phyloP scores from a whole-genome alignment of 1,140 invertebrate genomes.

The Camponotus floridanus region DNA sequence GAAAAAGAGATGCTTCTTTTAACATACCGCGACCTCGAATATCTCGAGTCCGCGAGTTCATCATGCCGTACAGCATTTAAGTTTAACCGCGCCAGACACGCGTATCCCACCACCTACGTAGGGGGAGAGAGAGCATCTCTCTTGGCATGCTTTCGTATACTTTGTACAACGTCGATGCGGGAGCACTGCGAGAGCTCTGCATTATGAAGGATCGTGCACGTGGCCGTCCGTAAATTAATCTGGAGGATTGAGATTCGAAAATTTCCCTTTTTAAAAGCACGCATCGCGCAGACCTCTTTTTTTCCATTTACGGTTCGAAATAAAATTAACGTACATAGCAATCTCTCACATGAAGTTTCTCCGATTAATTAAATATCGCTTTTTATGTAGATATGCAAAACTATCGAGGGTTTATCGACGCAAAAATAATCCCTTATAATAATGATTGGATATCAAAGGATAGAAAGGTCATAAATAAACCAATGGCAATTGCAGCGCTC shows the following conservation, averaged over 20 bases:
- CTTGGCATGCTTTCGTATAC: constrained; percentile 20
- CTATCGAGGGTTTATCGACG: not conserved
- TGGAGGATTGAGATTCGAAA: constrained; percentile 28
- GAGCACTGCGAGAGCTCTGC: constrained; percentile 53
- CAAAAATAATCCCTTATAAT: constrained; percentile 18
- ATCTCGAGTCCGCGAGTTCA: constrained; percentile 60
- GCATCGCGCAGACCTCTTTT: not conserved
- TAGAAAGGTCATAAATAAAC: constrained; percentile 28
- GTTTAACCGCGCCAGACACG: constrained; percentile 59
- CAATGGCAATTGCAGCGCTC: not conserved
- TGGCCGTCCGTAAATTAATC: constrained; percentile 71
- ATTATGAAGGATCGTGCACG: constrained; percentile 68
- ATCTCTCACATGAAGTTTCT: not conserved
- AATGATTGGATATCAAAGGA: not conserved
- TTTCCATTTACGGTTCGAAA: not conserved
- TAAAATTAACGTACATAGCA: not conserved
- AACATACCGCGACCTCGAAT: constrained; percentile 79
- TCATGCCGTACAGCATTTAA: constrained; percentile 41
- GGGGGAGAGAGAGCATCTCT: not conserved
- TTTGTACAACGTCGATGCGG: constrained; percentile 29
- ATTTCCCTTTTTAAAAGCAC: constrained; percentile 11
- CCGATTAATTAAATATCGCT: not conserved
- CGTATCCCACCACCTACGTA: constrained; percentile 15
- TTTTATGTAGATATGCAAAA: not conserved
- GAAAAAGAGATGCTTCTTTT: constrained; percentile 70